These are phyloP conservation scores for Cordylochernes scorpioides DNA, from an alignment of 2,888 invertebrate species.

Conservation along the genomic window DNA sequence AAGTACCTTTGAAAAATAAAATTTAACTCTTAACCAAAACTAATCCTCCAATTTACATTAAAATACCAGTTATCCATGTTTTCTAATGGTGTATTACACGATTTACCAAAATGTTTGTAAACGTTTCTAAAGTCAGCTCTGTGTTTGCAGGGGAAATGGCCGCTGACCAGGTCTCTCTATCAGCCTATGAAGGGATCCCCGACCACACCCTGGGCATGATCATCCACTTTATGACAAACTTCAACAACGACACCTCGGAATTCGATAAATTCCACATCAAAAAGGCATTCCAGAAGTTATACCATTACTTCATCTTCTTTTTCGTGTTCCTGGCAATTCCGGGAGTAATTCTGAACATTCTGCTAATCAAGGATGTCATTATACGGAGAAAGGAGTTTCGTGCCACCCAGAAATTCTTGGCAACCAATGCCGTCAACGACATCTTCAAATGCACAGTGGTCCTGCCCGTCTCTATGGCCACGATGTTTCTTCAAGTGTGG, in stretches of 20 bases:
- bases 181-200: constrained; percentile 14
- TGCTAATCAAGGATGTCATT: constrained; percentile 26
- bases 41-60: too few relatives aligned
- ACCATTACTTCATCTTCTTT: constrained; percentile 34
- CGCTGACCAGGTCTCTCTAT: too few relatives aligned
- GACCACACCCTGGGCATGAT: constrained; percentile 20
- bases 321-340: constrained; percentile 31
- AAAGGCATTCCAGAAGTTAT: constrained; percentile 27
- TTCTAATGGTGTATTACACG: too few relatives aligned
- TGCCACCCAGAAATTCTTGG: constrained; percentile 25
- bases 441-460: constrained; percentile 37
- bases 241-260: constrained; percentile 26
- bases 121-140: too few relatives aligned
- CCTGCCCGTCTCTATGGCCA: constrained; percentile 38
- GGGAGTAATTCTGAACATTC: constrained; percentile 32
- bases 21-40: too few relatives aligned
- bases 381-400: constrained; percentile 27
- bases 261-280: constrained; percentile 33
- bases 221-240: constrained; percentile 20
- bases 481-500: constrained; percentile 41
- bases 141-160: too few relatives aligned
- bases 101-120: too few relatives aligned
- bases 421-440: constrained; percentile 38
- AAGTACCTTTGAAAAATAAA: too few relatives aligned
- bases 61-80: too few relatives aligned